These are phyloP conservation scores for Xanthia icteritia DNA, from an alignment of 2,888 invertebrate species.

Conservation along the genomic window DNA sequence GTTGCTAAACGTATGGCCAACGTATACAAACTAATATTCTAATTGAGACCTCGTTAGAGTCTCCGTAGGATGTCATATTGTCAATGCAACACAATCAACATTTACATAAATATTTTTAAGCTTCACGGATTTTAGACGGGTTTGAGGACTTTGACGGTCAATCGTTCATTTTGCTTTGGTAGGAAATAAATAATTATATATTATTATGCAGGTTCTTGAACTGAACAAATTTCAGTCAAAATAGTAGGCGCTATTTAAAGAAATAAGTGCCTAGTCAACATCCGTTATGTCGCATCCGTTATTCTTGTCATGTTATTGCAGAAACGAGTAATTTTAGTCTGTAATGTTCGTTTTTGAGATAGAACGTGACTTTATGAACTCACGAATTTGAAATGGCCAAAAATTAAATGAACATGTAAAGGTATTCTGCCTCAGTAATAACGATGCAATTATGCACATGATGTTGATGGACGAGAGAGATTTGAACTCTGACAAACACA, in stretches of 20 bases:
- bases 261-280: constrained; percentile 15
- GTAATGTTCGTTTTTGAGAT: constrained; percentile 37
- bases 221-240: constrained; percentile 2
- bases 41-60: constrained; percentile 70
- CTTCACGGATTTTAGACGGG: constrained; percentile 43
- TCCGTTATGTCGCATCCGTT: constrained; percentile 23
- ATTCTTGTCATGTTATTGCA: constrained; percentile 34
- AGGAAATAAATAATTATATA: constrained; percentile 17
- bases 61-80: constrained; percentile 68
- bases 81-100: constrained; percentile 67
- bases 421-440: background rate
- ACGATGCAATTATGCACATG: constrained; percentile 26
- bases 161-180: constrained; percentile 9
- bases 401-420: constrained; percentile 20
- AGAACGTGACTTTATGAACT: constrained; percentile 50
- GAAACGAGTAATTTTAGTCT: constrained; percentile 21
- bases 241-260: constrained; percentile 1
- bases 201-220: constrained; percentile 27
- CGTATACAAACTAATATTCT: constrained; percentile 71
- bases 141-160: constrained; percentile 46
- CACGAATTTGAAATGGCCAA: constrained; percentile 31
- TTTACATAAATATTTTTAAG: constrained; percentile 68
- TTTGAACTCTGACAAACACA: constrained; percentile 21
- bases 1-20: constrained; percentile 74
- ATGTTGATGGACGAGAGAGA: constrained; percentile 21